Percentiles rank a stretch among this genome's conserved stretches.
Evolutionary conservation across 2,888 invertebrate species (phyloP).

Genomic region (Synergus laeviventris): DNA sequence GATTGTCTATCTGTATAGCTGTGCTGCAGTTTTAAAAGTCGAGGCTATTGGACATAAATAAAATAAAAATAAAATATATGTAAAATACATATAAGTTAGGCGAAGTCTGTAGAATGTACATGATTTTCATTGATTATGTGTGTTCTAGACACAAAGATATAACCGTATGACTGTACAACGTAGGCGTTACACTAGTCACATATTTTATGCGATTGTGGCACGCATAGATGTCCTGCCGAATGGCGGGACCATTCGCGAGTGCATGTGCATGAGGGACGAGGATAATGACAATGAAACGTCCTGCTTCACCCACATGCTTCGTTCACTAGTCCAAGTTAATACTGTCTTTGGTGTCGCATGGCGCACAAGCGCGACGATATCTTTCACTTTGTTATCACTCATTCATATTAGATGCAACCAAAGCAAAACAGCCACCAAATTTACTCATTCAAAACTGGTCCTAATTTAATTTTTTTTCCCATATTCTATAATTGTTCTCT

Average conservation of each 20-base stretch:
- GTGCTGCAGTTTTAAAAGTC: neutral
- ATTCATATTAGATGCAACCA: too few relatives aligned
- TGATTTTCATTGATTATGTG: too few relatives aligned
- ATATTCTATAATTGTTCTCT: too few relatives aligned
- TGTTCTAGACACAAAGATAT: neutral
- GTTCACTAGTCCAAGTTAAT: conserved; percentile 63
- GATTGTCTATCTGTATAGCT: too few relatives aligned
- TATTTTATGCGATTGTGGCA: neutral
- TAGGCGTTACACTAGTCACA: neutral
- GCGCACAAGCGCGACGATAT: conserved; percentile 51
- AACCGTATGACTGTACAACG: neutral
- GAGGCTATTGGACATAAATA: neutral
- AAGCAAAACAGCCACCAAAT: too few relatives aligned
- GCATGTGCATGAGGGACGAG: conserved; percentile 53
- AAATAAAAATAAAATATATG: too few relatives aligned
- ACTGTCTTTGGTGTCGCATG: conserved; percentile 48
- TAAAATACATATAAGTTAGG: neutral
- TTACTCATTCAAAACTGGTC: too few relatives aligned
- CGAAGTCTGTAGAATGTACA: neutral
- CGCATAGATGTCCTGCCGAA: conserved; percentile 14
- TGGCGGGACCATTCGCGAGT: neutral
- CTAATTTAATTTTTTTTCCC: conserved; percentile 32
- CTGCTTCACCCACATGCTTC: conserved; percentile 58
- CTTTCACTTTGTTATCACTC: too few relatives aligned
- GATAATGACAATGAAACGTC: conserved; percentile 62